Percentiles rank a stretch among this genome's conserved stretches.
These are phyloP conservation scores for Eucidaris tribuloides DNA, from an alignment of 35 echinoderm and acorn worm genomes.

Conservation along the genomic window DNA sequence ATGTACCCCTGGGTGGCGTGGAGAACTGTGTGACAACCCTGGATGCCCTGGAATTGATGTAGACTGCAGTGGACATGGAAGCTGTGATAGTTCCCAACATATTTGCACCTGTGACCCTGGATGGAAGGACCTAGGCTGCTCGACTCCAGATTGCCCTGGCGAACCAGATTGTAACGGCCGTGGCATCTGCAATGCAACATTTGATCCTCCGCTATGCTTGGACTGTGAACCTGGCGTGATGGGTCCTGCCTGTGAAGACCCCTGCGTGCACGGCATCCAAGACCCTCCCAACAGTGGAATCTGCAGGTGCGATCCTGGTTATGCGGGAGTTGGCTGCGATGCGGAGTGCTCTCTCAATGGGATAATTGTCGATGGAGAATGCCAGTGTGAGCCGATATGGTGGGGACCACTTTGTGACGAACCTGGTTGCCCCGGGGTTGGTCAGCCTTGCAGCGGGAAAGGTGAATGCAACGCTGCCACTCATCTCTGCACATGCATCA, in stretches of 20 bases:
- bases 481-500: constrained; percentile 62
- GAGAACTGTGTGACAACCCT: constrained; percentile 64
- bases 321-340: constrained; percentile 81
- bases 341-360: constrained; percentile 84
- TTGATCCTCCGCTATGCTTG: constrained; percentile 75
- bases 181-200: constrained; percentile 71
- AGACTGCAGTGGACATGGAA: constrained; percentile 79
- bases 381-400: constrained; percentile 76
- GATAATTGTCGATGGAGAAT: constrained; percentile 44
- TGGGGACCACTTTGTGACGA: constrained; percentile 72
- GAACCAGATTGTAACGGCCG: constrained; percentile 69
- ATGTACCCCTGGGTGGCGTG: constrained; percentile 61
- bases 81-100: constrained; percentile 74
- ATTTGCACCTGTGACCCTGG: constrained; percentile 73
- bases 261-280: constrained; percentile 70
- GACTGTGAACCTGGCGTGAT: constrained; percentile 77
- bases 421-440: constrained; percentile 77
- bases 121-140: constrained; percentile 62
- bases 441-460: constrained; percentile 56
- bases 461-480: constrained; percentile 79
- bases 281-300: constrained; percentile 76
- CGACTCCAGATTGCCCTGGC: constrained; percentile 78
- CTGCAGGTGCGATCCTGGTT: constrained; percentile 65
- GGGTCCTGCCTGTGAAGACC: constrained; percentile 91
- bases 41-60: constrained; percentile 73